phyloP scores from a whole-genome alignment of 1,140 invertebrate genomes.

The Achatina immaculata region DNA sequence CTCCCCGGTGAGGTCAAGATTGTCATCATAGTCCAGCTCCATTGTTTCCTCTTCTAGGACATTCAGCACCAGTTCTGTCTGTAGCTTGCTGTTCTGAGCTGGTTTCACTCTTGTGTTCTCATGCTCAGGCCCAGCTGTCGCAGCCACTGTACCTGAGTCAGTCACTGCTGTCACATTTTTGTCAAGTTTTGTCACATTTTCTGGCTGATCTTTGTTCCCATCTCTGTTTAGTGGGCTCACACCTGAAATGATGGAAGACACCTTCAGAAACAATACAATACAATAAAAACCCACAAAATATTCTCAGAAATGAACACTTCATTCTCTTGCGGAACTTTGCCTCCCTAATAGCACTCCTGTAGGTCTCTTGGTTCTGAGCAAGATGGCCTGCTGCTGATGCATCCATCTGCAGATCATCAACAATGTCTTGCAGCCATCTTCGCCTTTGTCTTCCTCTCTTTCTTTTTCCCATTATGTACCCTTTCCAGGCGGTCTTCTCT shows the following conservation, averaged over 20 bases:
- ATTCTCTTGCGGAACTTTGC: no score
- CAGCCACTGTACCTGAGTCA: constrained; percentile 3
- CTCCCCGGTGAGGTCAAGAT: constrained; percentile 47
- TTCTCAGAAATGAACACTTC: no score
- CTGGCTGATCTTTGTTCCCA: constrained; percentile 37
- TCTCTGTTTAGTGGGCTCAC: background rate
- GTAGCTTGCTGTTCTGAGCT: background rate
- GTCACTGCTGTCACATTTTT: constrained; percentile 65
- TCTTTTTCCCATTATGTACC: no score
- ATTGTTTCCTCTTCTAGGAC: constrained; percentile 41
- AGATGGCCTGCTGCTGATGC: no score
- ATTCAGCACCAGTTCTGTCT: background rate
- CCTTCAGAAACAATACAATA: no score
- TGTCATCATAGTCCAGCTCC: constrained; percentile 51
- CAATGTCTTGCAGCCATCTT: no score
- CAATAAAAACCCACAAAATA: no score
- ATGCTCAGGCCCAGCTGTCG: background rate
- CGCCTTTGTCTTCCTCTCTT: no score
- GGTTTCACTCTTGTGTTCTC: constrained; percentile 7
- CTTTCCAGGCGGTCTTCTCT: no score
- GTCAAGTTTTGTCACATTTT: constrained; percentile 53
- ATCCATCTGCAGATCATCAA: no score
- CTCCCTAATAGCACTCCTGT: no score
- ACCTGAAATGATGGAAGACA: background rate
- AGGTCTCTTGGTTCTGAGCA: no score